phyloP scores from a whole-genome alignment of 1,140 invertebrate species.

The Colletes latitarsis region DNA sequence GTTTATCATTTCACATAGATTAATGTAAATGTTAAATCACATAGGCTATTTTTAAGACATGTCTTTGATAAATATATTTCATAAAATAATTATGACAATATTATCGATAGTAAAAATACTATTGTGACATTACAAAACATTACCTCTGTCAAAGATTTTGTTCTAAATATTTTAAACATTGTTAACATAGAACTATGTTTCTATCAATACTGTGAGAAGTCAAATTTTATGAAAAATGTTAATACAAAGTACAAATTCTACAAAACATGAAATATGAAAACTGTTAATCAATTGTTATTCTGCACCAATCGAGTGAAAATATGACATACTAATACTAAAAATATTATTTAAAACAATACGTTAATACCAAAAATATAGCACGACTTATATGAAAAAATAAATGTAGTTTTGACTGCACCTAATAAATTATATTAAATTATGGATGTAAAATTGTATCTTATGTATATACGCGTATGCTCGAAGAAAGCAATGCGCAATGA shows the following conservation, averaged over 20 bases:
- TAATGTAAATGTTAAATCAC: conserved; percentile 5
- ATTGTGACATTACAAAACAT: conserved; percentile 1
- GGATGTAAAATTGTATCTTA: conserved; percentile 30
- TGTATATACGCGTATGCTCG: background rate
- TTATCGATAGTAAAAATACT: conserved; percentile 23
- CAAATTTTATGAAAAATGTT: conserved; percentile 3
- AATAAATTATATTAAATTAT: conserved; percentile 23
- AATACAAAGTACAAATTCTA: conserved; percentile 23
- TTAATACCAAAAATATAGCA: conserved; percentile 45
- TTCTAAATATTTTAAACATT: background rate
- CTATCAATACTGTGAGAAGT: background rate
- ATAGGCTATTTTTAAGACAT: background rate
- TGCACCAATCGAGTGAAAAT: conserved; percentile 34
- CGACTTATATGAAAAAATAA: conserved; percentile 11
- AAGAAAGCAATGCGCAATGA: conserved; percentile 21
- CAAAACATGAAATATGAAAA: conserved; percentile 16
- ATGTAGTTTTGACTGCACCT: conserved; percentile 22
- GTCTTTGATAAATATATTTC: conserved; percentile 20
- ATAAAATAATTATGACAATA: conserved; percentile 1
- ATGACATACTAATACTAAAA: conserved; percentile 26
- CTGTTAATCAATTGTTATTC: background rate
- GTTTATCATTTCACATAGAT: conserved; percentile 29
- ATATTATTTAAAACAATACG: conserved; percentile 26
- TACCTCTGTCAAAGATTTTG: background rate
- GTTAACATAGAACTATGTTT: background rate